These are phyloP conservation scores for Diceros bicornis DNA, from an alignment of 2,797 vertebrate genomes.

Conservation along the genomic window DNA sequence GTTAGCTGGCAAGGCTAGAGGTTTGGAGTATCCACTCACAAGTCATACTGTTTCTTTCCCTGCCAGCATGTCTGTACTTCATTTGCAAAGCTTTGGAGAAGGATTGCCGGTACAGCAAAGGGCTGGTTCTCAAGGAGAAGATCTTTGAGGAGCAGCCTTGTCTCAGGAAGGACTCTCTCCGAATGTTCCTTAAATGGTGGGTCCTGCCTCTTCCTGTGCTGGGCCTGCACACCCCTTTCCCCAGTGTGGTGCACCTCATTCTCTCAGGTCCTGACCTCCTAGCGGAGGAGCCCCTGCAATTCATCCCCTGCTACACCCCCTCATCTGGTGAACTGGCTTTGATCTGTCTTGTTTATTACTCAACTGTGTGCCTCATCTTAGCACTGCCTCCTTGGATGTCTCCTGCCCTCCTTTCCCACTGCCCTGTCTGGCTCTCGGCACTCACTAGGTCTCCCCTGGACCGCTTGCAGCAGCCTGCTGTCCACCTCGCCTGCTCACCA, in stretches of 20 bases:
- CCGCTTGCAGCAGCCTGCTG: not conserved
- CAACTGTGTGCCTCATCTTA: not conserved
- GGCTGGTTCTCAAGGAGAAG: constrained; percentile 96
- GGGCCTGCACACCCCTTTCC: not conserved
- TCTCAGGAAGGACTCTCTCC: constrained; percentile 95
- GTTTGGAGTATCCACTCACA: not conserved
- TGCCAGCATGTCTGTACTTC: constrained; percentile 96
- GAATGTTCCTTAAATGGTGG: constrained; percentile 97
- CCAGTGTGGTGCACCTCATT: fast-evolving
- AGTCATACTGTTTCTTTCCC: constrained; percentile 40
- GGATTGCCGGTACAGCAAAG: constrained; percentile 97
- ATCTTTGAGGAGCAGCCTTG: constrained; percentile 98
- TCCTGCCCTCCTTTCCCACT: not conserved
- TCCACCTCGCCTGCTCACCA: not conserved
- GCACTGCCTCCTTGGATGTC: not conserved
- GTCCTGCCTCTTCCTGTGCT: not conserved
- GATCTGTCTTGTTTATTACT: not conserved
- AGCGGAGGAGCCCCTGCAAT: not conserved
- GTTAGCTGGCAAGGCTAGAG: not conserved
- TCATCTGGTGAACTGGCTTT: not conserved
- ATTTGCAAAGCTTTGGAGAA: constrained; percentile 98
- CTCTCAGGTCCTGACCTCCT: not conserved
- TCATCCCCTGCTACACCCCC: not conserved
- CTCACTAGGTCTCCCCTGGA: not conserved
- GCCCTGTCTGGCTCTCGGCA: not conserved